Evolutionary conservation across 2,797 vertebrate species (phyloP), one percentile per base, ranked within the genome.

Genomic region (Pangasius mekongensis): DNA sequence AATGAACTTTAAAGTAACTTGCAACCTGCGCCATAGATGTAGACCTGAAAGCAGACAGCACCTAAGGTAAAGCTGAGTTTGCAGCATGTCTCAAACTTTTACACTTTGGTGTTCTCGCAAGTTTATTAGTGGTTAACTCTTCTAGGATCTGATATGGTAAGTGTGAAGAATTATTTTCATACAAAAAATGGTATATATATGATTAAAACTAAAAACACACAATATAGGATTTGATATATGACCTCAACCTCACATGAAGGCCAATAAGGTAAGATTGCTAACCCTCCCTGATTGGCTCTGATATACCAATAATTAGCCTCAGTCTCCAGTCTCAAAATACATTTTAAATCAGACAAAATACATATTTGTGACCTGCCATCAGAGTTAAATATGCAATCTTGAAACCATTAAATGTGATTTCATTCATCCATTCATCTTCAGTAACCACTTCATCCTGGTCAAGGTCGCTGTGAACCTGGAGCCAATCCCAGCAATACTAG

Each of bases 381-480:
- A 49, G 2, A 52, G 24, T 52, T 49, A n/a, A 77, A 77, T n/a
- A 14, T 3, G 47, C 47, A 52, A 16, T 16, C 8, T 52, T 52
- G 27, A 77, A 52, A 30, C 13, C 74, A n/a, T 77, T 49, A 27
- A 30, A 78, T 78, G 49, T 54, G 76, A 78, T 78, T 78, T 54
- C n/a, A 78, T 78, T 78, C 22, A 47, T 74, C 22, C 47, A 52
- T 52, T 49, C 3, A 27, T 24, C 2, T 54, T 78, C 76, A 54
- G 49, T 78, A 78, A 54, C n/a, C 74, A 78, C n/a, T n/a, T 77
- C 11, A 76, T 52, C 73, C 43, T 52, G 47, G 73, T 76, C 47
- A 76, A 24, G 27, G 69, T 71, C 1, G 11, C n/a, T 66, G 10
- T 14, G 36, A 71, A 36, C 22, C 36, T 39, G 18, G 24, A 76